Conservation (phyloP, 1,140 invertebrate genomes). For the Plutomurus gul region DNA sequence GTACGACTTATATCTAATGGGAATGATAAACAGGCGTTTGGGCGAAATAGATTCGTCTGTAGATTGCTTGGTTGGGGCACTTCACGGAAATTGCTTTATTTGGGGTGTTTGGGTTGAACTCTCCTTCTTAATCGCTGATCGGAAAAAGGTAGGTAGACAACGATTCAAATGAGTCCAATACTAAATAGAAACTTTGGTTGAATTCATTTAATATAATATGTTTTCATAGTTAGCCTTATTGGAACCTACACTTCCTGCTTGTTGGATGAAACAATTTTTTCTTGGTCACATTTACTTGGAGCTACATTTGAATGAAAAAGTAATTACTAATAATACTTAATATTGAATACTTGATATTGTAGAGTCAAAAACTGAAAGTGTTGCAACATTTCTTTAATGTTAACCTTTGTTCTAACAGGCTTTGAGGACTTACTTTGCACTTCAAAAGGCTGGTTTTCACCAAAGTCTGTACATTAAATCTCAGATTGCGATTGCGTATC, state of each 20-base stretch:
- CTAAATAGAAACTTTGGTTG: conserved; percentile 3
- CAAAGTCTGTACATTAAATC: conserved; percentile 88
- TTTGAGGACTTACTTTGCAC: conserved; percentile 55
- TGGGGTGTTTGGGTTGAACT: conserved; percentile 95
- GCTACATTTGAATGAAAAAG: conserved; percentile 86
- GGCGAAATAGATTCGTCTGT: conserved; percentile 75
- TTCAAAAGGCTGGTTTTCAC: conserved; percentile 79
- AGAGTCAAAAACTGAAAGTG: no score
- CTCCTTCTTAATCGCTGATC: conserved; percentile 80
- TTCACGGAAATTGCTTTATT: conserved; percentile 77
- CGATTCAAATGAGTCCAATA: neutral
- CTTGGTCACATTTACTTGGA: conserved; percentile 88
- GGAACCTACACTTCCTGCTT: conserved; percentile 70
- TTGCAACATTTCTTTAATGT: neutral
- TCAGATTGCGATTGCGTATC: conserved; percentile 88
- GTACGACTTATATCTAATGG: conserved; percentile 87
- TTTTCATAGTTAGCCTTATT: conserved; percentile 66
- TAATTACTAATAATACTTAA: conserved; percentile 77
- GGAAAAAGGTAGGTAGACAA: conserved; percentile 61
- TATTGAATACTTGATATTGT: no score
- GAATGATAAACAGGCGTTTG: conserved; percentile 85
- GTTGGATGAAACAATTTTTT: conserved; percentile 96
- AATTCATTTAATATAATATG: neutral
- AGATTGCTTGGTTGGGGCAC: conserved; percentile 76
- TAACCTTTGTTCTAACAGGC: neutral